These are phyloP conservation scores for Pharmacophagus antenor DNA, from an alignment of 2,888 invertebrate species.

Conservation along the genomic window DNA sequence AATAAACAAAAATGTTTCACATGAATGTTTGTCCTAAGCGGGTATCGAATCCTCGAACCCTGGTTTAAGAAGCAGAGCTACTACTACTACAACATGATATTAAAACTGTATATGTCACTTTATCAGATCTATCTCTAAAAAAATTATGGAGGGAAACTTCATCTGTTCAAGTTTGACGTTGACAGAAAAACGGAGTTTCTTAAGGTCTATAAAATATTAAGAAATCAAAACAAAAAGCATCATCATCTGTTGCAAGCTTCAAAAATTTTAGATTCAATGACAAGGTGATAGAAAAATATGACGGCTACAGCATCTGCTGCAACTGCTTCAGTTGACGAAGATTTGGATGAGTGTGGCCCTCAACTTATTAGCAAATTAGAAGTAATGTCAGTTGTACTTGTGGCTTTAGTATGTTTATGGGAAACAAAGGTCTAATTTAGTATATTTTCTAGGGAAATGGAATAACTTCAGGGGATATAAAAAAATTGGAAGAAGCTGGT, in stretches of 20 bases:
- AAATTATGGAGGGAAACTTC: conserved; percentile 17
- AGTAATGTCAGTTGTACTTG: conserved; percentile 63
- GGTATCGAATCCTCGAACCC: no score
- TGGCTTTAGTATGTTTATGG: neutral
- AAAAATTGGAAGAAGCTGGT: conserved; percentile 95
- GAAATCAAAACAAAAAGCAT: neutral
- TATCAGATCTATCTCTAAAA: no score
- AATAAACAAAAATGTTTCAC: no score
- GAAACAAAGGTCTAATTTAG: neutral
- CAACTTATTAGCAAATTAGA: conserved; percentile 86
- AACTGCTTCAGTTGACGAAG: conserved; percentile 77
- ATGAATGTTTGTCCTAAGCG: no score
- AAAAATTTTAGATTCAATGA: conserved; percentile 39
- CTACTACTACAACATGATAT: no score
- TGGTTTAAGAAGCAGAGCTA: no score
- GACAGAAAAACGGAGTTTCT: neutral
- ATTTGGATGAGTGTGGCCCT: conserved; percentile 86
- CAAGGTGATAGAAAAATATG: conserved; percentile 52
- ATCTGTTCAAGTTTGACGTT: neutral
- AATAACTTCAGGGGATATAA: conserved; percentile 93
- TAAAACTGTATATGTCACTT: no score
- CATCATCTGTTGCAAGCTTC: neutral
- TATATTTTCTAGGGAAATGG: conserved; percentile 88
- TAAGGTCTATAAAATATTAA: neutral
- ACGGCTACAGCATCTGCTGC: conserved; percentile 75